Evolutionary conservation across 2,797 vertebrate genomes (phyloP), one percentile per base, ranked within the genome.

Genomic region (Aeoliscus strigatus): DNA sequence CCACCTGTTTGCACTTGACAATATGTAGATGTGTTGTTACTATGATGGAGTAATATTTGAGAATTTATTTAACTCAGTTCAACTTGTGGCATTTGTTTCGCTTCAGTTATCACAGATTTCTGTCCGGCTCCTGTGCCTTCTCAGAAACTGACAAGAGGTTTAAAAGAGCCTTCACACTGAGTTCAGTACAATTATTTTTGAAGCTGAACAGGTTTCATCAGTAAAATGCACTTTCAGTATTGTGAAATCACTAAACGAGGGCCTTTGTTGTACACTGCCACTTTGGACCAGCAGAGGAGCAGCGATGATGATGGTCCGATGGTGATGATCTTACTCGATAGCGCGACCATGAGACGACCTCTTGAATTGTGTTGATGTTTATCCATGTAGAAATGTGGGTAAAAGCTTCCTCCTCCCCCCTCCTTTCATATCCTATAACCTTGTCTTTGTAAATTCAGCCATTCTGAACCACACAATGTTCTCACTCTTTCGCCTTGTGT

Each of bases 391-490:
- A 59, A 30, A 33, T 27, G 14, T 23, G 25, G 9, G 33, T 18
- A 3, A 12, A 9, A 5, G 2, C 14, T 9, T 9, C 9, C 24
- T 8, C 24, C 3, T 9, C 39, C 10, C 29, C 39, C 11, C 26
- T 17, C 14, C 3, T 29, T 12, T 27, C 6, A 31, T 7, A 12
- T 27, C 46, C 15, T 50, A 28, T 15, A 45, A 55, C 59, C 18
- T 21, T 6, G 18, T 21, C 46, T 16, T 38, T 48, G 27, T 21
- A 12, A 17, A 51, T 24, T 63, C 66, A 62, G 59, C 53, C 48
- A 56, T 69, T 68, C n/a, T 27, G 13, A 10, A 14, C 27, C 10
- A 13, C 5, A 6, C 16, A 37, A 9, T 23, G 27, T 47, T 55
- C 26, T 14, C 27, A 2, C 18, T 32, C 12, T 12, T 56, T 25